These are phyloP conservation scores for Heliconius nattereri DNA, from an alignment of 1,140 invertebrate genomes.

Conservation along the genomic window DNA sequence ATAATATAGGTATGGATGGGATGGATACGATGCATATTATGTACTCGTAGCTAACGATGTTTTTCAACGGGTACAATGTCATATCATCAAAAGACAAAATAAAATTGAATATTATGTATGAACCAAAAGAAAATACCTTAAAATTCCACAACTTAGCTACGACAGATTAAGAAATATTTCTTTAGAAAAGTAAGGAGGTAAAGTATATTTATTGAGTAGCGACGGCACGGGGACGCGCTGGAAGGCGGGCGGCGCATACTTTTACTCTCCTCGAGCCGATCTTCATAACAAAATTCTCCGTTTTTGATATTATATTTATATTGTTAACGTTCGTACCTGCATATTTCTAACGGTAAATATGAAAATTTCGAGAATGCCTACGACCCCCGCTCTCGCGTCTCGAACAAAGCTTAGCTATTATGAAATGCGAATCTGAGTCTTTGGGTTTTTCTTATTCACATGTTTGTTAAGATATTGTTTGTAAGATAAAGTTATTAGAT, in stretches of 20 bases:
- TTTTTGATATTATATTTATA: conserved; percentile 80
- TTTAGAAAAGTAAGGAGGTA: conserved; percentile 38
- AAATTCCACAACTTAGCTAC: not conserved
- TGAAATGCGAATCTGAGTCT: conserved; percentile 54
- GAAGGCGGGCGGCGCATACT: conserved; percentile 65
- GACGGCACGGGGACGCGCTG: conserved; percentile 43
- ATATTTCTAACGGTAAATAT: conserved; percentile 80
- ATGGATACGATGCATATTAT: not conserved
- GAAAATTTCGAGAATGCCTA: conserved; percentile 79
- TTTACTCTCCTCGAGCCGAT: conserved; percentile 74
- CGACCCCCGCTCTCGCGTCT: conserved; percentile 64
- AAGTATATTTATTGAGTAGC: conserved; percentile 60
- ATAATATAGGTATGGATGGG: too few species aligned
- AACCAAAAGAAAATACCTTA: conserved; percentile 8
- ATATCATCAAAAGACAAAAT: not conserved
- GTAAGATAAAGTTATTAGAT: not conserved
- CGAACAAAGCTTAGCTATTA: conserved; percentile 71
- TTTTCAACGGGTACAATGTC: not conserved
- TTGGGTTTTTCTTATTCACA: conserved; percentile 27
- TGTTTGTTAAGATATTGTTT: conserved; percentile 15
- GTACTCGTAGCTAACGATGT: not conserved
- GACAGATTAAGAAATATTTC: conserved; percentile 34
- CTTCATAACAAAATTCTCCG: conserved; percentile 81
- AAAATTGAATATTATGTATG: not conserved
- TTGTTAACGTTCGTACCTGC: conserved; percentile 78